phyloP scores from a whole-genome alignment of 2,888 invertebrate species.

The Tridacna gigas region DNA sequence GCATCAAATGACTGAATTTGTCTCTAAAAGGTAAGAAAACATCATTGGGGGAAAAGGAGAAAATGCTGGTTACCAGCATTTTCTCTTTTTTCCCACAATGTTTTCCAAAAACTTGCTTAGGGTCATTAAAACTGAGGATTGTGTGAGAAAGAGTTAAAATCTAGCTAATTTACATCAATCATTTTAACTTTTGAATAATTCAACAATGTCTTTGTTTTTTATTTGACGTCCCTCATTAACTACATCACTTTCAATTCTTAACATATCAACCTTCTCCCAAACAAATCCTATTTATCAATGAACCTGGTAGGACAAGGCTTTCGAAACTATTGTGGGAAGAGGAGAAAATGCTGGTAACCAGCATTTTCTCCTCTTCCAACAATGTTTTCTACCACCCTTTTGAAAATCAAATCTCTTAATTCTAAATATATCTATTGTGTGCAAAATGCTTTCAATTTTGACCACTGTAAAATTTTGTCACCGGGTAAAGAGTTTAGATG shows the following conservation, averaged over 20 bases:
- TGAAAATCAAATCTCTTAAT: too few species aligned
- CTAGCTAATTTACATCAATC: constrained; percentile 28
- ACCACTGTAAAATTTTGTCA: too few species aligned
- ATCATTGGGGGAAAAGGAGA: too few species aligned
- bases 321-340: neutral
- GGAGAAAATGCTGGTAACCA: neutral
- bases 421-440: too few species aligned
- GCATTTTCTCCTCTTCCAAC: neutral
- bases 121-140: too few species aligned
- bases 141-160: neutral
- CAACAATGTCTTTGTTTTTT: constrained; percentile 12
- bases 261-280: neutral
- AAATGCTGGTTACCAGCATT: too few species aligned
- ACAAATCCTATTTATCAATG: neutral
- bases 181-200: constrained; percentile 25
- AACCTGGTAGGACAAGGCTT: neutral
- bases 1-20: too few species aligned
- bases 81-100: too few species aligned
- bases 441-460: too few species aligned
- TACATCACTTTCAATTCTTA: neutral
- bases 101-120: neutral
- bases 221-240: neutral
- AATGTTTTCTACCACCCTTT: neutral
- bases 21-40: too few species aligned
- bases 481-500: too few species aligned